phyloP scores from a whole-genome alignment of 1,140 invertebrate genomes.

The Penaeus japonicus region DNA sequence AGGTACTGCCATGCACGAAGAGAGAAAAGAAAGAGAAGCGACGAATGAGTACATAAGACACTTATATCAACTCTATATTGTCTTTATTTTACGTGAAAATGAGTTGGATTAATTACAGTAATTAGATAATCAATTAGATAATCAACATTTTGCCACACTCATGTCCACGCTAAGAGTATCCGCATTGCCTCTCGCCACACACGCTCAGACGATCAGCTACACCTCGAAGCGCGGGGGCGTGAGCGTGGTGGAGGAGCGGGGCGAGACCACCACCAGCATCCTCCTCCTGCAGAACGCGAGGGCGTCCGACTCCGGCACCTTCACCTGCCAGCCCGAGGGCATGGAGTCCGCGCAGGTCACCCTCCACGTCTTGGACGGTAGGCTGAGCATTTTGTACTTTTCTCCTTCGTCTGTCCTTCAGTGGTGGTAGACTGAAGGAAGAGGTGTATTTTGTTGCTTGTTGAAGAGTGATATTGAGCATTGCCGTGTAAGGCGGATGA shows the following conservation, averaged over 20 bases:
- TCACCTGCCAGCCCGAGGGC: conserved; percentile 75
- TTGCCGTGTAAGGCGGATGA: no score
- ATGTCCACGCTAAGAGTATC: not conserved
- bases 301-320: conserved; percentile 66
- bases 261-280: conserved; percentile 80
- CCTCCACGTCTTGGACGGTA: conserved; percentile 85
- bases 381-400: conserved; percentile 59
- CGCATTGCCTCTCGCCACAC: not conserved
- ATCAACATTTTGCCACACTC: not conserved
- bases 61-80: not conserved
- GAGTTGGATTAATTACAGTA: not conserved
- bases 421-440: no score
- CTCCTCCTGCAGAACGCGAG: conserved; percentile 80
- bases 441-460: no score
- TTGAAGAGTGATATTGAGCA: no score
- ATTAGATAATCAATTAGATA: not conserved
- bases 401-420: not conserved
- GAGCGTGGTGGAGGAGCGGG: conserved; percentile 83
- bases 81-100: not conserved
- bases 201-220: conserved; percentile 61
- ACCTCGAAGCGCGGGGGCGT: conserved; percentile 68
- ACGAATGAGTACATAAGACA: not conserved
- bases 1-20: conserved; percentile 40
- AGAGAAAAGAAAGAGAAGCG: not conserved
- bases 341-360: conserved; percentile 81